These are phyloP conservation scores for Thunnus thynnus DNA, from an alignment of 2,113 vertebrate species.

Conservation along the genomic window DNA sequence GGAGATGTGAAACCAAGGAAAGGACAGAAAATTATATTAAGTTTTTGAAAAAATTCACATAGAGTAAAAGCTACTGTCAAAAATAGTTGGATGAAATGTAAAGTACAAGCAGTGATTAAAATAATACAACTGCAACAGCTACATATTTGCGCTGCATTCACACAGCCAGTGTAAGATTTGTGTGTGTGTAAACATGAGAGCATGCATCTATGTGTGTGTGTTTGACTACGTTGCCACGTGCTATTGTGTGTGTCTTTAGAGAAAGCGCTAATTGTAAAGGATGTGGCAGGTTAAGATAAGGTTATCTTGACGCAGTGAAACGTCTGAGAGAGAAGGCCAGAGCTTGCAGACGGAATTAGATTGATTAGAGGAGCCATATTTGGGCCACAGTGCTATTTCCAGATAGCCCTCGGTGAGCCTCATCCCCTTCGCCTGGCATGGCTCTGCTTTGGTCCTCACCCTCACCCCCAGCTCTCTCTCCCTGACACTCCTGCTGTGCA, in stretches of 20 bases:
- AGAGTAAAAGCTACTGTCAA: not conserved
- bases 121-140: not conserved
- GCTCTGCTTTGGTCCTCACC: slow-evolving; percentile 64
- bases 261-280: slow-evolving; percentile 95
- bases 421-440: slow-evolving; percentile 68
- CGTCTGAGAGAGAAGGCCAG: slow-evolving; percentile 90
- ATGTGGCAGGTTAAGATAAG: slow-evolving; percentile 98
- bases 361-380: slow-evolving; percentile 88
- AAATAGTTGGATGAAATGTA: slow-evolving; percentile 9
- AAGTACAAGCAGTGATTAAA: not conserved
- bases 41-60: no score
- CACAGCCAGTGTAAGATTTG: slow-evolving; percentile 6
- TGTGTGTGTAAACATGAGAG: slow-evolving; percentile 32
- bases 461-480: slow-evolving; percentile 58
- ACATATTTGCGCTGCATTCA: not conserved
- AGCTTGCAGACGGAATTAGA: slow-evolving; percentile 90
- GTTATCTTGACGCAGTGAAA: slow-evolving; percentile 95
- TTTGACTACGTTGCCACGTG: slow-evolving; percentile 14
- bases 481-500: slow-evolving; percentile 76
- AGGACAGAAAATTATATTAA: not conserved
- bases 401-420: slow-evolving; percentile 77
- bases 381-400: slow-evolving; percentile 79
- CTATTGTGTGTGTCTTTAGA: slow-evolving; percentile 76
- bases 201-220: slow-evolving; percentile 26
- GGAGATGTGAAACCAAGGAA: not conserved